Evolutionary conservation across 2,797 vertebrate genomes (phyloP).

Genomic region (Kryptopterus vitreolus): DNA sequence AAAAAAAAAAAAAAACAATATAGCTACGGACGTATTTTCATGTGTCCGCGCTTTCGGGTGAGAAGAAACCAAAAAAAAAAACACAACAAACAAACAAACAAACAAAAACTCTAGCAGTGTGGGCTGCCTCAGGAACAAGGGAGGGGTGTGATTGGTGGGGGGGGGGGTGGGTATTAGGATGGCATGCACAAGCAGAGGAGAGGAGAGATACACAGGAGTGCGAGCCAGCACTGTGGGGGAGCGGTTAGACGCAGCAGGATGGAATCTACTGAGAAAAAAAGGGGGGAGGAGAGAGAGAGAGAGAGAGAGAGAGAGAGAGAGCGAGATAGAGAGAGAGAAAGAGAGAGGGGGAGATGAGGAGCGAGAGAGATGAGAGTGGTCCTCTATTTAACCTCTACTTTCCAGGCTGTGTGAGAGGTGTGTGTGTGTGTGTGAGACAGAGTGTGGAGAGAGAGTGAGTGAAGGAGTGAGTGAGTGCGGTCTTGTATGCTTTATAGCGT

Average conservation of each 20-base stretch:
- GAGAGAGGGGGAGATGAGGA: no score
- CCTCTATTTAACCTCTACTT: conserved; percentile 44
- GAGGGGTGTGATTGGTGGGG: conserved; percentile 40
- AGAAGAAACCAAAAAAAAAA: conserved; percentile 11
- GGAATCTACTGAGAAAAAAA: conserved; percentile 33
- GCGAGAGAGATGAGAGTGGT: no score
- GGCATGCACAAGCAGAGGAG: conserved; percentile 34
- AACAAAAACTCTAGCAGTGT: no score
- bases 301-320: no score
- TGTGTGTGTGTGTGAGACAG: conserved; percentile 9
- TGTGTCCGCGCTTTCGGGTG: conserved; percentile 11
- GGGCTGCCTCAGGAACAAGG: conserved; percentile 35
- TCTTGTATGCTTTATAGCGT: conserved; percentile 17
- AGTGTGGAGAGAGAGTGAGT: neutral
- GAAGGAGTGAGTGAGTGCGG: neutral
- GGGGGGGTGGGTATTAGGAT: no score
- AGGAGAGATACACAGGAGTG: conserved; percentile 43
- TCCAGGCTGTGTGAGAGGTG: conserved; percentile 14
- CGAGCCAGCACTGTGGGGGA: conserved; percentile 40
- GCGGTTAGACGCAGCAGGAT: conserved; percentile 38
- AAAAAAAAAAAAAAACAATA: no score
- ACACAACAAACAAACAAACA: no score
- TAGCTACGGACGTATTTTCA: no score
- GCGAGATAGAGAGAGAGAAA: no score
- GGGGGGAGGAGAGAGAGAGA: no score